Percentiles rank a stretch among this genome's conserved stretches.
These are phyloP conservation scores for Paramormyrops hopkinsi DNA, from an alignment of 2,797 vertebrate genomes.

Conservation along the genomic window DNA sequence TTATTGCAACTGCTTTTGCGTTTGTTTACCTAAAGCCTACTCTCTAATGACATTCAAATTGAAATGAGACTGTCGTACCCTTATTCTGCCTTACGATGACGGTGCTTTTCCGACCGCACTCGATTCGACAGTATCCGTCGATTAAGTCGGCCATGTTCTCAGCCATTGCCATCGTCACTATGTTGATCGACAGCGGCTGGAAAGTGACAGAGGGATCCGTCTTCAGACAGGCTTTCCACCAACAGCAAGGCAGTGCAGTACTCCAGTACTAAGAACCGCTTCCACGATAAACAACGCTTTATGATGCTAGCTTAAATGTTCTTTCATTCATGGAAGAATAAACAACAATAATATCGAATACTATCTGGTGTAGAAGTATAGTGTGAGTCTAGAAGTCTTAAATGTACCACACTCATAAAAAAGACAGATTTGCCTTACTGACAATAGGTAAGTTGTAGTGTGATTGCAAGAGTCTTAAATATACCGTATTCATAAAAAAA, in stretches of 20 bases:
- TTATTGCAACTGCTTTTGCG: not conserved
- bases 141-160: constrained; percentile 97
- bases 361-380: not conserved
- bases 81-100: constrained; percentile 66
- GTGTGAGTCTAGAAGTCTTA: not conserved
- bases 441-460: not conserved
- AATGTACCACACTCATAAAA: not conserved
- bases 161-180: constrained; percentile 69
- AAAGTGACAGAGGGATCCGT: not conserved
- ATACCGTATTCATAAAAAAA: not conserved
- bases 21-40: not conserved
- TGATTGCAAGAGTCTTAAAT: not conserved
- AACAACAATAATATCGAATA: not conserved
- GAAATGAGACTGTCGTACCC: constrained; percentile 53
- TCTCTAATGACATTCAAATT: not conserved
- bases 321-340: not conserved
- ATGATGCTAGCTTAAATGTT: not conserved
- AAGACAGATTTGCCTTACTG: not conserved
- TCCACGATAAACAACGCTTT: not conserved
- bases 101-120: constrained; percentile 61
- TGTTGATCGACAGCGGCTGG: constrained; percentile 79
- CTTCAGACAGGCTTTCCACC: not conserved
- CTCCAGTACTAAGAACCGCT: not conserved
- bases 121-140: constrained; percentile 85
- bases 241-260: not conserved